Percentiles rank a stretch among this genome's conserved stretches.
Conservation (phyloP, 2,113 vertebrate species). For the Malurus elegans region DNA sequence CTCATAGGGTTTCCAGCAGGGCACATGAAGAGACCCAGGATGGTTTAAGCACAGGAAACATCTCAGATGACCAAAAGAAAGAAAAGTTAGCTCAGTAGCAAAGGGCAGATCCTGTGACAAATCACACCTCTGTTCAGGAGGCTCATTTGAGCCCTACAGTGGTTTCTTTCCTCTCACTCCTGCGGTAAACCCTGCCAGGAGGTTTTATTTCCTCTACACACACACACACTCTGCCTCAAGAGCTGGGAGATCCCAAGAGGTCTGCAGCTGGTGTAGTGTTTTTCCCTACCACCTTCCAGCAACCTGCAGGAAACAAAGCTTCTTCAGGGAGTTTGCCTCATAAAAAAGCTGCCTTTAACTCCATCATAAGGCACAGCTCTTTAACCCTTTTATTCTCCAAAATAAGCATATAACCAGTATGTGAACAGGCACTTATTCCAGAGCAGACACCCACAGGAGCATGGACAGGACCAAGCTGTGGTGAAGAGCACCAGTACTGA, state of each 20-base stretch:
- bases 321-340: not conserved
- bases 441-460: not conserved
- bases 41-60: not conserved
- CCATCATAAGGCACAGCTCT: not conserved
- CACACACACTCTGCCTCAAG: not conserved
- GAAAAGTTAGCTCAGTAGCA: not conserved
- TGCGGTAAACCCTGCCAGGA: not conserved
- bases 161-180: not conserved
- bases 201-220: not conserved
- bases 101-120: conserved; percentile 6
- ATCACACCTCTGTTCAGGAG: not conserved
- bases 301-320: not conserved
- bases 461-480: not conserved
- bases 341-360: not conserved
- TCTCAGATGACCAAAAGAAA: not conserved
- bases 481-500: not conserved
- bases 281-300: not conserved
- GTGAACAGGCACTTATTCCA: not conserved
- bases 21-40: not conserved
- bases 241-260: not conserved
- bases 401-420: not conserved
- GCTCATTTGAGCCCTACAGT: not conserved
- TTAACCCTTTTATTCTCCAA: not conserved
- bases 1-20: not conserved
- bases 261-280: not conserved